Evolutionary conservation across 2,888 invertebrate genomes (phyloP), one percentile per base, ranked within the genome.

Genomic region (Sarcophaga variegata): DNA sequence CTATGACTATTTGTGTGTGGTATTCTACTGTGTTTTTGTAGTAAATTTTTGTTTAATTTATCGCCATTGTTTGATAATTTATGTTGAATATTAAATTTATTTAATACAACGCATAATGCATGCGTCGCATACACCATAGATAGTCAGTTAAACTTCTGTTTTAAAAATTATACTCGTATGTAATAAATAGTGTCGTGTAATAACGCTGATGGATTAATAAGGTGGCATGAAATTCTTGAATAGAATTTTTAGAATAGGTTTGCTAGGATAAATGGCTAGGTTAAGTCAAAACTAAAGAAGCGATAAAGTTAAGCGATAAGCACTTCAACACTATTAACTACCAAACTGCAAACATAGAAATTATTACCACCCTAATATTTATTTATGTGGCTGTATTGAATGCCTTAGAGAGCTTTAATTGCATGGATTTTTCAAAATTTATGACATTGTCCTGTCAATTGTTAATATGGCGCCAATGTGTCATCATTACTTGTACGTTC

Each of bases 361-460:
- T 17, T 5, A 17, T 54, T 54, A 54, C n/a, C 60, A 2, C 64
- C 67, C 27, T 74, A 62, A 27, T 76, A 66, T 25, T 81, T 66
- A 74, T 14, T n/a, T 47, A 54, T 10, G 60, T 22, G 25, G 1
- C 22, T 67, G 2, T 14, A 59, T 72, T 74, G 8, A 74, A 60
- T 70, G 66, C 49, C 45, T 72, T 17, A 70, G 27, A 64, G 63
- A 74, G 22, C 79, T 81, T 49, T 72, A 60, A 37, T 37, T 81
- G 63, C 67, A 77, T 79, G 62, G 37, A 0, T 37, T 37, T 10
- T 83, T 64, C 69, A 59, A 90, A 90, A 83, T 91, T 91, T 91
- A 91, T 91, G 91, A 91, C 90, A 91, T 90, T 91, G 90, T 91
- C 91, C 91, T 91, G 91, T 91, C 89, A 89, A 89, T 90, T 89